phyloP scores from a whole-genome alignment of 2,797 vertebrate genomes.

The Scolopax bukidnonensis region DNA sequence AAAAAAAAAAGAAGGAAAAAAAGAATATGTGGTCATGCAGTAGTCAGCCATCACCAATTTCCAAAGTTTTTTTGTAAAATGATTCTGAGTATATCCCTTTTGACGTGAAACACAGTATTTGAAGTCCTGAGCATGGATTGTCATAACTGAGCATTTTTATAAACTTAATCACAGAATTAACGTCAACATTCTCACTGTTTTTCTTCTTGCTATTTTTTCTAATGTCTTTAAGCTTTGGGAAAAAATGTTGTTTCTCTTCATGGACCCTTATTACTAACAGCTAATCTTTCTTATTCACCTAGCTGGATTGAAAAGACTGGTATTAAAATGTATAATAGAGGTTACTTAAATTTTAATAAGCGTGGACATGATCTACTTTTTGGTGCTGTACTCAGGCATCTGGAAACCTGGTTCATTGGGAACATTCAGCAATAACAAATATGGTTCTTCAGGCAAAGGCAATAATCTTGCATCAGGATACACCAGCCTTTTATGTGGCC shows the following conservation, averaged over 20 bases:
- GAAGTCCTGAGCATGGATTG: not conserved
- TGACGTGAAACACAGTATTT: not conserved
- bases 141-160: not conserved
- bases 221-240: not conserved
- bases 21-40: no score
- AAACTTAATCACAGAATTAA: not conserved
- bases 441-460: not conserved
- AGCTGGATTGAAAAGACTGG: not conserved
- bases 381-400: not conserved
- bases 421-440: not conserved
- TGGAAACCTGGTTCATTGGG: not conserved
- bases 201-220: not conserved
- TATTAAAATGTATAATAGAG: not conserved
- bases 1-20: fast-evolving
- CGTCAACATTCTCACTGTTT: not conserved
- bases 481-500: not conserved
- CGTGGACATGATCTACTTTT: not conserved
- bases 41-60: not conserved
- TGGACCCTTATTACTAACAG: not conserved
- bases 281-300: not conserved
- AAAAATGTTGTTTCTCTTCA: not conserved
- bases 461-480: not conserved
- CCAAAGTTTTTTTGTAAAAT: not conserved
- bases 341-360: not conserved
- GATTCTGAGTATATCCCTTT: not conserved